phyloP scores from a whole-genome alignment of 2,888 invertebrate species.

The Terebella lapidaria region DNA sequence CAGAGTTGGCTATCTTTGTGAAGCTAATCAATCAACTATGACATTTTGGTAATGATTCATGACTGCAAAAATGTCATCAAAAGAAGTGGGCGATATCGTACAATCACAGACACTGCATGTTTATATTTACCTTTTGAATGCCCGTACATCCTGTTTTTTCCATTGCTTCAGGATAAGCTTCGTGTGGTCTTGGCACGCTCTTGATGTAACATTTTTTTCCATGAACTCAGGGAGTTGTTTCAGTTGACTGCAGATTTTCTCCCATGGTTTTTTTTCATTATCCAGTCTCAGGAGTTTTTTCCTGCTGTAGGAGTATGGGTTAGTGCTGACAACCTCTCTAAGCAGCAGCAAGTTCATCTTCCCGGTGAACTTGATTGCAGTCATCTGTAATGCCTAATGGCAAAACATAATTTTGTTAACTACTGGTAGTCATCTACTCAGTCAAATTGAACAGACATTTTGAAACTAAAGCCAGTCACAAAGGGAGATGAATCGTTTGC shows the following conservation, averaged over 20 bases:
- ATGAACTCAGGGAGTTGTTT: neutral
- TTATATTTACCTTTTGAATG: neutral
- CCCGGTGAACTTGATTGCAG: neutral
- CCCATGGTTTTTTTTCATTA: neutral
- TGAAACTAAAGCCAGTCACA: no score
- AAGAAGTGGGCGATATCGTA: no score
- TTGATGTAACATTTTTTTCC: neutral
- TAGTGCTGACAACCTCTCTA: neutral
- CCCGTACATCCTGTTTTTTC: neutral
- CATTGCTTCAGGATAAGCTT: neutral
- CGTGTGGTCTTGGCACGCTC: neutral
- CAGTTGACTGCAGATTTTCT: neutral
- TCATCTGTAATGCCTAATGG: no score
- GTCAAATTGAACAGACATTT: no score
- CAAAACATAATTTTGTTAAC: no score
- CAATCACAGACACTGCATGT: no score
- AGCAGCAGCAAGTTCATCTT: neutral
- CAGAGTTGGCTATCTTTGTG: no score
- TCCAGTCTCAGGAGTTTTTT: neutral
- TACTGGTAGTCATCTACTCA: no score
- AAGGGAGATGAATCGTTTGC: no score
- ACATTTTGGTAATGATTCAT: no score
- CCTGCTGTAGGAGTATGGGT: neutral
- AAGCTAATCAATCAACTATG: no score
- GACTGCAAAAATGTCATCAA: no score